Conservation (phyloP, 2,797 vertebrate species). For the Chaetodon trifasciatus region DNA sequence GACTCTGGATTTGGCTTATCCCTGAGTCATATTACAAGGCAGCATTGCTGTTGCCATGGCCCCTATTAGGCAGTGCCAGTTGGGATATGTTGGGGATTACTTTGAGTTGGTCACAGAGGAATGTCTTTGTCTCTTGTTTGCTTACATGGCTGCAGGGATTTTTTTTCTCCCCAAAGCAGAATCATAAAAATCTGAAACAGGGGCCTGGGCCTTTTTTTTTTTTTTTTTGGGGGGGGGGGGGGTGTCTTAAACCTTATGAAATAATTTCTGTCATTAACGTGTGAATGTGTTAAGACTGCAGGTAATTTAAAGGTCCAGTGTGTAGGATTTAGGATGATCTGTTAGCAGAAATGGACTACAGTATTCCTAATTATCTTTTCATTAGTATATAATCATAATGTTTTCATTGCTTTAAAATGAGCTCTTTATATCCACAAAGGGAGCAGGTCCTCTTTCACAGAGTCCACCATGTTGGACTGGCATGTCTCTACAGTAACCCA, state of each 20-base stretch:
- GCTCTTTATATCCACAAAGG: too few relatives aligned
- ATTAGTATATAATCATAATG: too few relatives aligned
- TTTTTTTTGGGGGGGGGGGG: too few relatives aligned
- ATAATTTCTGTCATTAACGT: constrained; percentile 1
- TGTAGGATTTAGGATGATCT: too few relatives aligned
- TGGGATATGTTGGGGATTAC: constrained; percentile 45
- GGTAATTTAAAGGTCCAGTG: not conserved
- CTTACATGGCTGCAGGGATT: constrained; percentile 35
- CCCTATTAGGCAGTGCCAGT: constrained; percentile 35
- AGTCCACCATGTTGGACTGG: too few relatives aligned
- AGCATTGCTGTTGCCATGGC: constrained; percentile 50
- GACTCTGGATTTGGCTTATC: constrained; percentile 63
- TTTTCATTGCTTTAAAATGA: too few relatives aligned
- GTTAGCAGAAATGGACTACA: too few relatives aligned
- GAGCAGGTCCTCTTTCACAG: too few relatives aligned
- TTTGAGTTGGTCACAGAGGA: constrained; percentile 47
- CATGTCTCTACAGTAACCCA: too few relatives aligned
- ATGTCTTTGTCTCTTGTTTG: constrained; percentile 54
- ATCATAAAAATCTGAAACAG: not conserved
- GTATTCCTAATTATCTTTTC: too few relatives aligned
- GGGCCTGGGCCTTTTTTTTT: not conserved
- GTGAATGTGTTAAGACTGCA: not conserved
- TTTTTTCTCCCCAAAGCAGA: not conserved
- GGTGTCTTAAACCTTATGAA: not conserved
- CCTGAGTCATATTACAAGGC: constrained; percentile 59